Percentiles rank a stretch among this genome's conserved stretches.
phyloP scores from a whole-genome alignment of 2,113 vertebrate species.

The Dipodomys stephensi region DNA sequence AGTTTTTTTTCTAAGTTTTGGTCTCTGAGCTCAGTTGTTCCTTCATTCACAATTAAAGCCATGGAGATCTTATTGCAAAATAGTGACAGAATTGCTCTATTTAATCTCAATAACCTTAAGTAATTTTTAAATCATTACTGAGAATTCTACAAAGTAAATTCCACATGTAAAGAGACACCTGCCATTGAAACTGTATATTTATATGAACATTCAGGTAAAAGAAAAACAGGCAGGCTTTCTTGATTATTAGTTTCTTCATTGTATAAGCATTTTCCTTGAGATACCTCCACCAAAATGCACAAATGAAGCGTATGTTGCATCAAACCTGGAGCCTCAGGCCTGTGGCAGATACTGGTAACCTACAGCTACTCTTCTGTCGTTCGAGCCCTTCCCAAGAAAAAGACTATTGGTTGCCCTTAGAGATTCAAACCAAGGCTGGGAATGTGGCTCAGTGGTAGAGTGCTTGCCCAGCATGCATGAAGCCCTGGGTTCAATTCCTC shows the following conservation, averaged over 20 bases:
- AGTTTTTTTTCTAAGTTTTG: slow-evolving; percentile 61
- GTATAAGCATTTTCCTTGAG: not conserved
- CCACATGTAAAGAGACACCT: not conserved
- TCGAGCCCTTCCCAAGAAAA: not conserved
- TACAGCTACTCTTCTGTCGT: too few species aligned
- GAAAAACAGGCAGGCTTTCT: not conserved
- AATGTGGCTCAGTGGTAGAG: too few species aligned
- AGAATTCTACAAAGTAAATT: slow-evolving; percentile 20
- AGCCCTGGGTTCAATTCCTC: too few species aligned
- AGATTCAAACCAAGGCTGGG: too few species aligned
- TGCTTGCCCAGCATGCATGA: too few species aligned
- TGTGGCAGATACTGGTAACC: not conserved
- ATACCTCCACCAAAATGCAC: not conserved
- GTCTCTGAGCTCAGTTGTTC: slow-evolving; percentile 66
- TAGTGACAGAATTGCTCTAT: not conserved
- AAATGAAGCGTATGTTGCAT: fast-evolving
- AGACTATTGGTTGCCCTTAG: not conserved
- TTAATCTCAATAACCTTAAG: slow-evolving; percentile 42
- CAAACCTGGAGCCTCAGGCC: not conserved
- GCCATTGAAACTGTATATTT: not conserved
- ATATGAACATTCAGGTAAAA: not conserved
- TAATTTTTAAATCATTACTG: slow-evolving; percentile 46
- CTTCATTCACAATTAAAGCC: slow-evolving; percentile 55
- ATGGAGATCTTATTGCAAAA: not conserved
- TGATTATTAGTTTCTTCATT: not conserved